Evolutionary conservation across 2,113 vertebrate species (phyloP).

Genomic region (Athene noctua): DNA sequence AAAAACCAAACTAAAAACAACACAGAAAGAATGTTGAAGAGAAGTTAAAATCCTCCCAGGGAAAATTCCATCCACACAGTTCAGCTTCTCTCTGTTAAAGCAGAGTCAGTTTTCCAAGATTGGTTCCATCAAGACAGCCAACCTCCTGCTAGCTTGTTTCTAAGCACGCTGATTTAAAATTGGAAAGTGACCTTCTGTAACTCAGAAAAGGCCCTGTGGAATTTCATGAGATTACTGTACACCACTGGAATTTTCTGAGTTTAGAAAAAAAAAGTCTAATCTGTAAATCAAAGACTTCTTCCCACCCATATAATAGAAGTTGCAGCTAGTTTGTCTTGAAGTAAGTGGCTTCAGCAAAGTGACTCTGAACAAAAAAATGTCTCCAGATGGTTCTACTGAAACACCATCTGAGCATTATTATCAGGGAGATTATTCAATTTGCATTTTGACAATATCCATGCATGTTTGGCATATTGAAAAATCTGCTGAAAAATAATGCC

Average conservation of each 20-base stretch:
- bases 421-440: conserved; percentile 69
- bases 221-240: conserved; percentile 47
- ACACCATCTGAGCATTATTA: conserved; percentile 61
- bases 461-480: conserved; percentile 13
- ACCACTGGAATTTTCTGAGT: conserved; percentile 58
- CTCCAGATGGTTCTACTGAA: conserved; percentile 79
- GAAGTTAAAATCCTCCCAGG: neutral
- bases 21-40: neutral
- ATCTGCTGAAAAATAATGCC: neutral
- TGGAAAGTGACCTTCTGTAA: conserved; percentile 39
- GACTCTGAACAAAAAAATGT: conserved; percentile 56
- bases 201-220: conserved; percentile 60
- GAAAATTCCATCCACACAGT: neutral
- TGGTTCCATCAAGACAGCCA: conserved; percentile 51
- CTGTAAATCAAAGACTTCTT: conserved; percentile 73
- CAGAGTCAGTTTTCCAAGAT: neutral
- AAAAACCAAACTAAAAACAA: no score
- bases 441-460: conserved; percentile 68
- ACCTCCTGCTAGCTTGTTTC: conserved; percentile 3
- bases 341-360: conserved; percentile 71
- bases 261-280: conserved; percentile 52
- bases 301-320: conserved; percentile 51
- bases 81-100: neutral
- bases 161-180: neutral
- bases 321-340: conserved; percentile 81